Evolutionary conservation across 2,888 invertebrate genomes (phyloP).

Genomic region (Drosophila infuscata): DNA sequence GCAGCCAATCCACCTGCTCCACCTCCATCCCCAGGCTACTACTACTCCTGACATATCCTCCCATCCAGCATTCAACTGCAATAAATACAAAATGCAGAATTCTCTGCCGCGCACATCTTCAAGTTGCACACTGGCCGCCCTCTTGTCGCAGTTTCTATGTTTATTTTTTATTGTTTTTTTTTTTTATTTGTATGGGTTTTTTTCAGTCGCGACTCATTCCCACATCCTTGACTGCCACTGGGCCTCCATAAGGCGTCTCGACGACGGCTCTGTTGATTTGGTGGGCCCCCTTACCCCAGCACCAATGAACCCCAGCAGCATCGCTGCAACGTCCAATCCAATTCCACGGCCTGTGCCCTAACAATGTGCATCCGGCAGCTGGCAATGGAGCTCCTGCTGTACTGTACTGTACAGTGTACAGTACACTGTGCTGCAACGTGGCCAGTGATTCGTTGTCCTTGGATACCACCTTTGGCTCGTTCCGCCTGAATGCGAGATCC

Average conservation of each 20-base stretch:
- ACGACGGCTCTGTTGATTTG: conserved; percentile 75
- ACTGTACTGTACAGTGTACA: conserved; percentile 20
- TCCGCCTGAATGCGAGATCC: conserved; percentile 16
- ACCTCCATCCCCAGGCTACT: neutral
- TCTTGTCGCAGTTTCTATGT: conserved; percentile 40
- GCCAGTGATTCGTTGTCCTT: conserved; percentile 69
- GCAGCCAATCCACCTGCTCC: conserved; percentile 47
- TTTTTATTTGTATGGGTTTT: conserved; percentile 28
- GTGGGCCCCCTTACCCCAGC: conserved; percentile 21
- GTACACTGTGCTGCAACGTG: conserved; percentile 53
- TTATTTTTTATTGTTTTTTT: conserved; percentile 33
- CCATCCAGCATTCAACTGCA: conserved; percentile 50
- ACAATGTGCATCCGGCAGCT: conserved; percentile 74
- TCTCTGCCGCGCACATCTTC: conserved; percentile 66
- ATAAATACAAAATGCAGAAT: conserved; percentile 79
- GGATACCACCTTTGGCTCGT: conserved; percentile 11
- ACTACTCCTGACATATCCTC: neutral
- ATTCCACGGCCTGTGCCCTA: conserved; percentile 70
- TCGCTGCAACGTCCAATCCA: conserved; percentile 70
- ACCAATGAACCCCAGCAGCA: conserved; percentile 17
- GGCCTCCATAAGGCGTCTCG: conserved; percentile 69
- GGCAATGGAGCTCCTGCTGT: conserved; percentile 28
- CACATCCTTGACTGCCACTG: conserved; percentile 23
- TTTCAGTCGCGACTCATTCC: conserved; percentile 35
- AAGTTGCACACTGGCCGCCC: conserved; percentile 51